Base-by-base conservation (phyloP, 2,113 vertebrate species). In the Cheilinus undulatus region DNA sequence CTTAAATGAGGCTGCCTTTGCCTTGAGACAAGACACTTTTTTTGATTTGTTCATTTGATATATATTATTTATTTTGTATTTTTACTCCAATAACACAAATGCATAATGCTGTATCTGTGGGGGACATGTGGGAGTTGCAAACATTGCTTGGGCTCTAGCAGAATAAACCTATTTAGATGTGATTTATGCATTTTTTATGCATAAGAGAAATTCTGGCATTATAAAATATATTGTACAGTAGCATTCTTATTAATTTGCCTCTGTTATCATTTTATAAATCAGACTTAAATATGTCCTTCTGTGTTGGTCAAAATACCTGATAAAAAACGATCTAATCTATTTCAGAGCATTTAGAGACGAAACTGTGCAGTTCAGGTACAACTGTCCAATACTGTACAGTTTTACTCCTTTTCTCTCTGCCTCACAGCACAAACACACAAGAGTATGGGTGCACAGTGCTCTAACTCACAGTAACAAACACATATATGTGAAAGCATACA, bases 1-100 rank as follows among this genome's bases (percentile, higher is more conserved):
- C 84, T 87, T 88, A 92, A 91, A 91, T 85, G 87, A 91, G 78
- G 64, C 78, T 52, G 78, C 49, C 69, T 86, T 87, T 73, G 88
- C 89, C 90, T 83, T 78, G 59, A 88, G 90, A 91, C 83, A 85
- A 70, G 54, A 62, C 69, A 60, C 64, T 69, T 74, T 77, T 66
- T 62, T 36, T 45, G 64, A 45, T 79, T 83, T 76, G 66, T 79
- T 88, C 83, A 76, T 53, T 77, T 76, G 46, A 85, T 87, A 64
- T 84, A 73, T 63, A 74, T 82, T 79, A 89, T 85, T 83, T 84
- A 83, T 86, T 78, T 77, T 59, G 48, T 57, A 70, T 58, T 40
- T 73, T 78, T 80, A 71, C 40, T 67, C 52, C 51, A 78, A 81
- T 74, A 82, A 73, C 50, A 78, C 50, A 74, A 45, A 83, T 60